Evolutionary conservation across 2,113 vertebrate species (phyloP), one percentile per base, ranked within the genome.

Genomic region (Muntiacus reevesi): DNA sequence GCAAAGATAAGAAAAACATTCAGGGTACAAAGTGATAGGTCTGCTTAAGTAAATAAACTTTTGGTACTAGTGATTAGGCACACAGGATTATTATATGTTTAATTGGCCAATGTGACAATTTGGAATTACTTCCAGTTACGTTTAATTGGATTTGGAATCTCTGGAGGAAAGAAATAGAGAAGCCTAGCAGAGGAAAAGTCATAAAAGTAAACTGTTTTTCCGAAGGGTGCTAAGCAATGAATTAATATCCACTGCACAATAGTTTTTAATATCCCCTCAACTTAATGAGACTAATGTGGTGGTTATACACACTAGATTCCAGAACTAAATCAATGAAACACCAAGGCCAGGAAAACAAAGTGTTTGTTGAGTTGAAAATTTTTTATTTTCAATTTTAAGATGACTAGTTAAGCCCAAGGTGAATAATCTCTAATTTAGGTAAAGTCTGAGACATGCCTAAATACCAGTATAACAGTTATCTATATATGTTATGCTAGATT

Each of bases 81-180:
- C 98, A 99, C 98, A 98, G 98, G 98, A 99, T 99, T 99, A 99
- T 99, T 99, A 99, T 98, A 99, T 99, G 98, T 99, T 99, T 99
- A 99, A 99, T 98, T 99, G 99, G 99, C 98, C 99, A 98, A 99
- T 96, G 98, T 99, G 98, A 99, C 99, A 99, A 99, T 99, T 99
- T 98, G 98, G 98, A 99, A 99, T 99, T 99, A 98, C 98, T 99
- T 99, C 98, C 98, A 99, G 99, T 99, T 98, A 98, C 97, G 98
- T 99, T 98, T 99, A 99, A 99, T 99, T 99, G 98, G 98, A 99
- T 99, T 99, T 99, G 96, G 98, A 98, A 96, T 98, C 99, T 99
- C 99, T 98, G 84, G 98, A 98, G 98, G 97, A 98, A 98, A 94
- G 98, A 98, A 99, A 98, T 6, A 36, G 96, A 98, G 97, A 99